Evolutionary conservation across 2,888 invertebrate species (phyloP).

Genomic region (Rhimphoctona megacephalus): DNA sequence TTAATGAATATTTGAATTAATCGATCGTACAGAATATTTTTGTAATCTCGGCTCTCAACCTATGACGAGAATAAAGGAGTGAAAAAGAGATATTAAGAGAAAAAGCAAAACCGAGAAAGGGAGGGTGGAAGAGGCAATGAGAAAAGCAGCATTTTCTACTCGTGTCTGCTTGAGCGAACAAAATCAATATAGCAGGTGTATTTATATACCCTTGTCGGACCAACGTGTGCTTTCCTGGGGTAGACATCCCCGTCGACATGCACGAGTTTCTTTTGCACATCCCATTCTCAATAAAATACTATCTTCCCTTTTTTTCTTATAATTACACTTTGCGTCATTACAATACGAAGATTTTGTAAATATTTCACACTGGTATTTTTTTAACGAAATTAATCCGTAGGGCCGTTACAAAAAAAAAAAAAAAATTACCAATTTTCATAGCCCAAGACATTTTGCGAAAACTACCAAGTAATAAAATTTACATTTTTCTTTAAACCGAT

Average conservation of each 20-base stretch:
- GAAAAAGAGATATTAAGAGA: slow-evolving; percentile 9
- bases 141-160: slow-evolving; percentile 51
- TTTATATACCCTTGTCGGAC: slow-evolving; percentile 62
- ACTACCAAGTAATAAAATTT: neutral
- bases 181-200: slow-evolving; percentile 68
- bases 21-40: slow-evolving; percentile 47
- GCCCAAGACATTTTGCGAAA: neutral
- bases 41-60: slow-evolving; percentile 19
- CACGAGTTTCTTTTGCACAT: slow-evolving; percentile 38
- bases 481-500: neutral
- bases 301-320: neutral
- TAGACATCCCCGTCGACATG: slow-evolving; percentile 56
- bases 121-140: slow-evolving; percentile 35
- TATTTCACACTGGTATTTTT: neutral
- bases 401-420: neutral
- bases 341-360: neutral
- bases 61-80: neutral
- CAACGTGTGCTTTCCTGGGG: slow-evolving; percentile 45
- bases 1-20: slow-evolving; percentile 32
- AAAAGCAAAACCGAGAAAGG: neutral
- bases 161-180: slow-evolving; percentile 52
- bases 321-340: neutral
- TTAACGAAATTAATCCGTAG: too few species aligned
- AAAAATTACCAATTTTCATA: neutral
- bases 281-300: slow-evolving; percentile 35